A percentile compares a stretch with the other conserved stretches of the same genome.
These are phyloP conservation scores for Petrosia ficiformis DNA, from an alignment of 37 sponge, comb jelly and placozoan genomes.

Conservation along the genomic window DNA sequence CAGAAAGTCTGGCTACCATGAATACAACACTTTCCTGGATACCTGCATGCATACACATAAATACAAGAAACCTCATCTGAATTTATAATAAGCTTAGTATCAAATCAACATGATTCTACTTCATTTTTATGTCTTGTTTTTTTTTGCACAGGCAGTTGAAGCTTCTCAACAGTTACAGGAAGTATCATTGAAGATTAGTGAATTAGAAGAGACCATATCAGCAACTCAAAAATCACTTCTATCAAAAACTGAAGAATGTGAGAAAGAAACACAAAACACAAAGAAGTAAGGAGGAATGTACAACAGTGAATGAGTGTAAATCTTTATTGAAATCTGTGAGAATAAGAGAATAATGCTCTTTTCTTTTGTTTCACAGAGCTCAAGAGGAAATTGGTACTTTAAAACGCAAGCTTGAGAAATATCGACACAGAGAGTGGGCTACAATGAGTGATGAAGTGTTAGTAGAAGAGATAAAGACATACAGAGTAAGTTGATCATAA, in stretches of 20 bases:
- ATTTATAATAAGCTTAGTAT: no score
- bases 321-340: constrained; percentile 42
- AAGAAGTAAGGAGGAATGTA: background rate
- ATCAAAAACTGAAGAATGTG: constrained; percentile 47
- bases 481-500: constrained; percentile 53
- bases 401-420: constrained; percentile 84
- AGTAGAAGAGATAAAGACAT: constrained; percentile 81
- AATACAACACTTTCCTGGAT: no score
- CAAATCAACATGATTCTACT: background rate
- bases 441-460: constrained; percentile 79
- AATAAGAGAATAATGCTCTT: constrained; percentile 32
- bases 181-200: constrained; percentile 35
- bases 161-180: constrained; percentile 49
- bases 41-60: no score
- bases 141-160: constrained; percentile 53
- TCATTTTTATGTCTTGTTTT: background rate
- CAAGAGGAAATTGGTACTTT: constrained; percentile 67
- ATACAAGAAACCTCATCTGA: no score
- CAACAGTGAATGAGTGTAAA: background rate
- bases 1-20: no score
- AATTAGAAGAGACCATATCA: constrained; percentile 46
- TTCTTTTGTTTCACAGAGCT: constrained; percentile 4
- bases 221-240: constrained; percentile 18
- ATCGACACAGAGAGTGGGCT: constrained; percentile 63
- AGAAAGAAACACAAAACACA: constrained; percentile 28